phyloP scores from a whole-genome alignment of 2,797 vertebrate genomes.

The Falco rusticolus region DNA sequence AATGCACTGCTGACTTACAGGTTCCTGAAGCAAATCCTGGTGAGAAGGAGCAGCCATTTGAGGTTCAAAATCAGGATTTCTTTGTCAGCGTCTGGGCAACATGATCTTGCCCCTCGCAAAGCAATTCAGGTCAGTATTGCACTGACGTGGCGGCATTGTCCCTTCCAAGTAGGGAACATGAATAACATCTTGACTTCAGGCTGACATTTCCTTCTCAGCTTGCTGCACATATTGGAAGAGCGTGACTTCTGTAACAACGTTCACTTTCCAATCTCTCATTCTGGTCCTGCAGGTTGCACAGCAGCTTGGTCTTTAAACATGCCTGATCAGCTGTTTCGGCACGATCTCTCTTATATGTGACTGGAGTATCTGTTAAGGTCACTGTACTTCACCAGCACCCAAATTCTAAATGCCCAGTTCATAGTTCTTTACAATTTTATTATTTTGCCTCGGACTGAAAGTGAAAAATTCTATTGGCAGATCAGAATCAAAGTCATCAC shows the following conservation, averaged over 20 bases:
- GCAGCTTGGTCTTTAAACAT: background rate
- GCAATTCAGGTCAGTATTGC: background rate
- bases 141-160: background rate
- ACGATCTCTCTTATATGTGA: background rate
- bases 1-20: background rate
- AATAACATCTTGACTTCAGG: background rate
- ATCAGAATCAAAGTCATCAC: background rate
- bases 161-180: background rate
- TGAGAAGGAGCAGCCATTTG: background rate
- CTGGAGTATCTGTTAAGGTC: background rate
- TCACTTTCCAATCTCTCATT: background rate
- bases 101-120: background rate
- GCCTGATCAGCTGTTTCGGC: background rate
- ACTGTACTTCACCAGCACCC: background rate
- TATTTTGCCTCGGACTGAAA: background rate
- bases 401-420: background rate
- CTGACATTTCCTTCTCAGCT: background rate
- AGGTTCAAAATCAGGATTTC: background rate
- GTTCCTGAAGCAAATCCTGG: background rate
- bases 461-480: background rate
- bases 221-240: background rate
- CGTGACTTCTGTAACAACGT: background rate
- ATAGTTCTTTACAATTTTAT: background rate
- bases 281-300: background rate
- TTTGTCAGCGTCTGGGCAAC: background rate